A percentile compares a stretch with the other conserved stretches of the same genome.
Conservation (phyloP, 2,113 vertebrate genomes). For the Manacus vitellinus region DNA sequence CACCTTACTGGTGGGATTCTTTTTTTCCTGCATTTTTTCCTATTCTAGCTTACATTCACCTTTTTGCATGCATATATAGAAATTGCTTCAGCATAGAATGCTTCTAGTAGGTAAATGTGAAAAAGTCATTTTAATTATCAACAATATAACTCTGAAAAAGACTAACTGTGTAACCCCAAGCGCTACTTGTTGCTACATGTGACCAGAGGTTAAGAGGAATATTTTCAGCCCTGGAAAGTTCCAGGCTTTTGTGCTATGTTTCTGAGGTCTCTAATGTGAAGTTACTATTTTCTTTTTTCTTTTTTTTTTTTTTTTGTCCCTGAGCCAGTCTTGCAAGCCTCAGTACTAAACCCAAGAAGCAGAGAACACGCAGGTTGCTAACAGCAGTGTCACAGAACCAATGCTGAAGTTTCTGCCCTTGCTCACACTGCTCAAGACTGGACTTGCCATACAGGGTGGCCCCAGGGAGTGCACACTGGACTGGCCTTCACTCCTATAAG, state of each 20-base stretch:
- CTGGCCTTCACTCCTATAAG: neutral
- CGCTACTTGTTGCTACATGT: neutral
- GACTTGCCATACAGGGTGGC: neutral
- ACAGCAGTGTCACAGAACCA: neutral
- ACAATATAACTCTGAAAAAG: neutral
- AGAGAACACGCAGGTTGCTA: accelerated
- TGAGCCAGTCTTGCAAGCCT: neutral
- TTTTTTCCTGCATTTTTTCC: neutral
- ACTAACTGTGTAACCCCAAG: neutral
- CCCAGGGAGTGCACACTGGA: accelerated
- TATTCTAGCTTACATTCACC: neutral
- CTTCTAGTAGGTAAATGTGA: neutral
- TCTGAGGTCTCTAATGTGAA: neutral
- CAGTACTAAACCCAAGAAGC: neutral
- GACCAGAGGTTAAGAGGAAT: neutral
- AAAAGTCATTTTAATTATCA: neutral
- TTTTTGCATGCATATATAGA: neutral
- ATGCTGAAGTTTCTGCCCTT: neutral
- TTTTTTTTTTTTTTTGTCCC: neutral
- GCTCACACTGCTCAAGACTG: neutral
- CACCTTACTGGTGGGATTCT: neutral
- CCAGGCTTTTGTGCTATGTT: neutral
- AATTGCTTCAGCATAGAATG: neutral
- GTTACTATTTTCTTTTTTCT: neutral
- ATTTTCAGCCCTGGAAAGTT: neutral